Evolutionary conservation across 2,797 vertebrate species (phyloP).

Genomic region (Melanotaenia nigrans): DNA sequence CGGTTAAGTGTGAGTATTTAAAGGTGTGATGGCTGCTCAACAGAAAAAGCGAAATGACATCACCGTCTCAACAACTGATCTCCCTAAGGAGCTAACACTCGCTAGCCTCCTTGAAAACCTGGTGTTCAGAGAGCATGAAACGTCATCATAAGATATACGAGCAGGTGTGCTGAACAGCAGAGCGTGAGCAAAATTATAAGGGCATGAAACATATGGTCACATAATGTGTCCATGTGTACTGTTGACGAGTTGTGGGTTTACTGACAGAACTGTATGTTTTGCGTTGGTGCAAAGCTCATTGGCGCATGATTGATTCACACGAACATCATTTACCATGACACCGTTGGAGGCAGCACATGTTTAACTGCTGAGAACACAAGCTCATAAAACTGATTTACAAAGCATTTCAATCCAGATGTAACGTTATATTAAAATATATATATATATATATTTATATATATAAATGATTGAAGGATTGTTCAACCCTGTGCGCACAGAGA

Average conservation of each 20-base stretch:
- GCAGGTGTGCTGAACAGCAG: slow-evolving; percentile 60
- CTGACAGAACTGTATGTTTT: slow-evolving; percentile 37
- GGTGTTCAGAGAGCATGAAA: slow-evolving; percentile 45
- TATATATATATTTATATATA: too few relatives aligned
- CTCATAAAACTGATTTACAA: slow-evolving; percentile 21
- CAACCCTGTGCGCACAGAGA: neutral
- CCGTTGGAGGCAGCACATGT: slow-evolving; percentile 2
- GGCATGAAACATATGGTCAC: slow-evolving; percentile 62
- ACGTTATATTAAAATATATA: neutral
- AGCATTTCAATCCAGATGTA: neutral
- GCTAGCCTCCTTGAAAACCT: slow-evolving; percentile 24
- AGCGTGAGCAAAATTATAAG: slow-evolving; percentile 47
- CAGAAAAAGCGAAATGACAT: slow-evolving; percentile 46
- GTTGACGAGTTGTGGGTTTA: slow-evolving; percentile 49
- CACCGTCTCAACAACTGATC: slow-evolving; percentile 1
- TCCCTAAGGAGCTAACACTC: slow-evolving; percentile 18
- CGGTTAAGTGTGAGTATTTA: neutral
- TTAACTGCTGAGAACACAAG: slow-evolving; percentile 11
- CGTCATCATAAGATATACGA: slow-evolving; percentile 35
- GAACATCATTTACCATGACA: slow-evolving; percentile 21
- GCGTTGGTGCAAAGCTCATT: slow-evolving; percentile 6
- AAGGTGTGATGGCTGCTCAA: slow-evolving; percentile 42
- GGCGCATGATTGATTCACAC: slow-evolving; percentile 43
- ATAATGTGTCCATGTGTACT: slow-evolving; percentile 46
- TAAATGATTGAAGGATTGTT: neutral